Evolutionary conservation across 2,113 vertebrate species (phyloP), one percentile per base, ranked within the genome.

Genomic region (Rhagologus leucostigma): DNA sequence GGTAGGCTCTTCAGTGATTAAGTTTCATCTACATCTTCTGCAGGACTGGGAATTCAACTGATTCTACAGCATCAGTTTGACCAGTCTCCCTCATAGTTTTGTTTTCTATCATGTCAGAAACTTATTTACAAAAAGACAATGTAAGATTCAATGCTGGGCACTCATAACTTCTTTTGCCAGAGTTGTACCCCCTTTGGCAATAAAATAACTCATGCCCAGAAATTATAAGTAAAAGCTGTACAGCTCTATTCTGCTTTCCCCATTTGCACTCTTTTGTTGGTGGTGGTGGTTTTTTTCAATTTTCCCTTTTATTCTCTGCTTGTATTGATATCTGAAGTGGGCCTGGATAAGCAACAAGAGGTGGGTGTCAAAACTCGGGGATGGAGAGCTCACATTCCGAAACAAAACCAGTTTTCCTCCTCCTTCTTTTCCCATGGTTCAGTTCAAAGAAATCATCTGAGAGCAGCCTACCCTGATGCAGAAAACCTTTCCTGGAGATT

Each of bases 21-120:
- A 77, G 23, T 88, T 93, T 86, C 63, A 84, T 71, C 47, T 71
- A 11, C 55, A 87, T 79, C 87, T 87, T 87, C 73, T 74, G 33
- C 37, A 4, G 8, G 23, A 53, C 1, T 39, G 69, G 69, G 86
- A 94, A 92, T 87, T 90, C 32, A 92, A 73, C 19, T 53, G 47
- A 71, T 57, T 92, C 56, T 86, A 27, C 1, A 2, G 15, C 4
- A 7, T 41, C 44, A 68, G 44, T 56, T 49, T 77, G 70, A 94
- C 76, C 42, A 62, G 13, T 33, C 11, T 68, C 32, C 12, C 53
- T 86, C 69, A 71, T 11, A 64, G 6, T 78, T 93, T 90, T 81
- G 14, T 49, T 53, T 86, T 78, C n/a, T 62, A 16, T 32, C 32
- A 11, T 29, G 10, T 83, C 42, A 78, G 60, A 84, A 84, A 75